phyloP scores from a whole-genome alignment of 2,797 vertebrate species.

The Crypturellus tataupa region DNA sequence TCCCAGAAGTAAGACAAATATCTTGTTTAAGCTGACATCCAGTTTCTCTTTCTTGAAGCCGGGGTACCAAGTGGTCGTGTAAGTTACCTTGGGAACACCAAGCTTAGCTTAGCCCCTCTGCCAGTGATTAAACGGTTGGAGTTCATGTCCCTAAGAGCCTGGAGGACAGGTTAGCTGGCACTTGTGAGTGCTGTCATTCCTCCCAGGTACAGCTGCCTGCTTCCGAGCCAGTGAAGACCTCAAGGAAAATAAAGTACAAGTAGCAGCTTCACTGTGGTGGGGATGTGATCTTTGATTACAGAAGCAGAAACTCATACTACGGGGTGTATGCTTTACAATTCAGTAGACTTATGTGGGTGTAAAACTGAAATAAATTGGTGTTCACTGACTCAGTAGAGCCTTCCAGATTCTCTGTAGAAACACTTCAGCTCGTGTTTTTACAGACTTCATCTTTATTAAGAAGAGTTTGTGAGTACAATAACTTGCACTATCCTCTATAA shows the following conservation, averaged over 20 bases:
- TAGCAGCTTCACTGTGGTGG: background rate
- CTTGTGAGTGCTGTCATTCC: background rate
- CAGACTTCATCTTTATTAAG: background rate
- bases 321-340: background rate
- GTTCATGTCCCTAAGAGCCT: background rate
- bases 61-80: background rate
- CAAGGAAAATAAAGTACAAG: background rate
- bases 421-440: background rate
- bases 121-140: background rate
- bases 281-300: background rate
- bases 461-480: background rate
- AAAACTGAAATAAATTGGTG: background rate
- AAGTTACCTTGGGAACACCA: background rate
- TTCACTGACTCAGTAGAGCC: background rate
- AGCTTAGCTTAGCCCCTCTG: background rate
- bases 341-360: background rate
- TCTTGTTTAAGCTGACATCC: background rate
- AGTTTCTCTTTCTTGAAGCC: background rate
- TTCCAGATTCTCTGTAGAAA: background rate
- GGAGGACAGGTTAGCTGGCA: background rate
- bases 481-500: background rate
- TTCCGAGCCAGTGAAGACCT: background rate
- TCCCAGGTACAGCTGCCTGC: background rate
- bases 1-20: background rate
- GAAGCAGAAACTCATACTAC: background rate